phyloP scores from a whole-genome alignment of 2,113 vertebrate genomes.

The Corythaeola cristata region DNA sequence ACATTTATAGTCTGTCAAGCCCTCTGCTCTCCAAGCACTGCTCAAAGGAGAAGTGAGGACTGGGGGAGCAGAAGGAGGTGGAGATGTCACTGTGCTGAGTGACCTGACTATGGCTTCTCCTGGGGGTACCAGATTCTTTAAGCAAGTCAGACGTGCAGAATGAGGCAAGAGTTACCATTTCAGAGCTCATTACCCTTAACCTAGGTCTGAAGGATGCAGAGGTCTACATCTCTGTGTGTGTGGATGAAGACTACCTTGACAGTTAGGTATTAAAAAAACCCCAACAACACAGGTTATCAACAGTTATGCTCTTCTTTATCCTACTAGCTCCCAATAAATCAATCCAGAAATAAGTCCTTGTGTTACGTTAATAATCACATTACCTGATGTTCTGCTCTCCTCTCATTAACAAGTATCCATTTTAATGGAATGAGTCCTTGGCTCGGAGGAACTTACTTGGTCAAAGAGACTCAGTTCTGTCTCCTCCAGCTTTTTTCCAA shows the following conservation, averaged over 20 bases:
- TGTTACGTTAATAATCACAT: not conserved
- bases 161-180: constrained; percentile 50
- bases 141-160: constrained; percentile 61
- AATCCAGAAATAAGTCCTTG: not conserved
- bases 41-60: not conserved
- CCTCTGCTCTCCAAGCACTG: not conserved
- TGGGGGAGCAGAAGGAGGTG: not conserved
- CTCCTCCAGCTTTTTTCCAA: not conserved
- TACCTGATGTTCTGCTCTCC: not conserved
- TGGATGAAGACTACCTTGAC: constrained; percentile 45
- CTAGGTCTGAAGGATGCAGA: constrained; percentile 63
- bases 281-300: not conserved
- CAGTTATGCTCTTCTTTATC: not conserved
- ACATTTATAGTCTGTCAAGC: not conserved
- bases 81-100: not conserved
- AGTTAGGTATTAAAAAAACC: not conserved
- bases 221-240: constrained; percentile 61
- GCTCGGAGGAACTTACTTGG: not conserved
- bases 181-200: constrained; percentile 61
- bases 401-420: not conserved
- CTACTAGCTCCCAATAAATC: not conserved
- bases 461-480: not conserved
- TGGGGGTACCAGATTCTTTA: not conserved
- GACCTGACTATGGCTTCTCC: not conserved
- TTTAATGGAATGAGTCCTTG: not conserved